Base-by-base conservation (phyloP, 2,113 vertebrate genomes). In the Tetrao urogallus region DNA sequence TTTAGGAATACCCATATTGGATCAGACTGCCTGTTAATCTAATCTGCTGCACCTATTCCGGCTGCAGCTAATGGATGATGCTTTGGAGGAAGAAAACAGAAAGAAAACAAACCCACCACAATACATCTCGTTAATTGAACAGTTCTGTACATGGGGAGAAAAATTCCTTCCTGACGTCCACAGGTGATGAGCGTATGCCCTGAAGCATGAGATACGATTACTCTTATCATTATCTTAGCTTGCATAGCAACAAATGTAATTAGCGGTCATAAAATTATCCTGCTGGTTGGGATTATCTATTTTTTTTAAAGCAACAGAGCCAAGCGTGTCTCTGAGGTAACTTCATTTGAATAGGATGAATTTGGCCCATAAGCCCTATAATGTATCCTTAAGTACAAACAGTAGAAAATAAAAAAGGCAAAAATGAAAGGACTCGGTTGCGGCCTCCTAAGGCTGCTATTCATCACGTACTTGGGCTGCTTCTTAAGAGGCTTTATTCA, bases 151-250 rank as follows among this genome's bases (percentile, higher is more conserved):
- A 60, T 36, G 25, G 73, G 88, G 96, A 90, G 89, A 89, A 80
- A 87, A 93, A 97, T 97, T 94, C 95, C 96, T 96, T 96, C 97
- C 92, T 97, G 67, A 96, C 45, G 45, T 95, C 92, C 95, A 95
- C 92, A 90, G 97, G 97, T 98, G 97, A 98, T 97, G 97, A 97
- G 96, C 96, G 75, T 97, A 97, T 97, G 97, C 97, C 97, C 96
- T 96, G 97, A 97, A 98, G 97, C 98, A 98, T 97, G 97, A 97
- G 97, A 98, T 97, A 97, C 97, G 97, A 98, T 98, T 98, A 98
- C 97, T 97, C 97, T 98, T 98, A 98, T 97, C 97, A 98, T 97
- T 97, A 97, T 97, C 89, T 97, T 94, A 71, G 97, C 97, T 97
- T 98, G 97, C 97, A 97, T 96, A 86, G 97, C 97, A 97, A 97